A percentile compares a stretch with the other conserved stretches of the same genome.
These are phyloP conservation scores for Dichetophora obliterata DNA, from an alignment of 2,888 invertebrate genomes.

Conservation along the genomic window DNA sequence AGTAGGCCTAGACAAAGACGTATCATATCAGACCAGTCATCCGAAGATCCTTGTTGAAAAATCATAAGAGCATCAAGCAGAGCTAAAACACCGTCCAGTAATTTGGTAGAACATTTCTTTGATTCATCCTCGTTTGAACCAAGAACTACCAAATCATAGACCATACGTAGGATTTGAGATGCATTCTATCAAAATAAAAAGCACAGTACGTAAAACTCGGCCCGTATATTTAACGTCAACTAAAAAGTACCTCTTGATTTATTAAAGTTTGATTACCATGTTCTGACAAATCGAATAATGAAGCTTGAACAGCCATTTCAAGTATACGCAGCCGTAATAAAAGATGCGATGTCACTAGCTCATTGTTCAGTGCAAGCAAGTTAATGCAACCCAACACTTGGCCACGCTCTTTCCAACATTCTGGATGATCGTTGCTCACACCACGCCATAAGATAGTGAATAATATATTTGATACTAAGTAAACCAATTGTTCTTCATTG, in stretches of 20 bases:
- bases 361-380: slow-evolving; percentile 72
- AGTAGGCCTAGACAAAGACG: slow-evolving; percentile 71
- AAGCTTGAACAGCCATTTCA: slow-evolving; percentile 75
- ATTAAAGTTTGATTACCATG: slow-evolving; percentile 68
- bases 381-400: slow-evolving; percentile 75
- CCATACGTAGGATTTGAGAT: slow-evolving; percentile 72
- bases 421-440: slow-evolving; percentile 72
- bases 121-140: slow-evolving; percentile 72
- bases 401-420: slow-evolving; percentile 75
- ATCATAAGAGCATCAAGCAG: slow-evolving; percentile 73
- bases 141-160: slow-evolving; percentile 73
- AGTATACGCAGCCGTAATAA: slow-evolving; percentile 73
- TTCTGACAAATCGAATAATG: slow-evolving; percentile 73
- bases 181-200: slow-evolving; percentile 69
- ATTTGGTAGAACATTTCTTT: slow-evolving; percentile 71
- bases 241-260: slow-evolving; percentile 68
- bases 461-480: slow-evolving; percentile 73
- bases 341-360: slow-evolving; percentile 72
- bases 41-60: slow-evolving; percentile 71
- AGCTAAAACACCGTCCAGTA: slow-evolving; percentile 73
- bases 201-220: neutral
- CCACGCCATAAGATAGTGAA: slow-evolving; percentile 76
- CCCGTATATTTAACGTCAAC: neutral
- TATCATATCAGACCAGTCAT: slow-evolving; percentile 74
- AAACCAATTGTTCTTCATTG: slow-evolving; percentile 73